Percentiles rank a stretch among this genome's conserved stretches.
Evolutionary conservation across 2,888 invertebrate species (phyloP).

Genomic region (Muschampia plurimacula): DNA sequence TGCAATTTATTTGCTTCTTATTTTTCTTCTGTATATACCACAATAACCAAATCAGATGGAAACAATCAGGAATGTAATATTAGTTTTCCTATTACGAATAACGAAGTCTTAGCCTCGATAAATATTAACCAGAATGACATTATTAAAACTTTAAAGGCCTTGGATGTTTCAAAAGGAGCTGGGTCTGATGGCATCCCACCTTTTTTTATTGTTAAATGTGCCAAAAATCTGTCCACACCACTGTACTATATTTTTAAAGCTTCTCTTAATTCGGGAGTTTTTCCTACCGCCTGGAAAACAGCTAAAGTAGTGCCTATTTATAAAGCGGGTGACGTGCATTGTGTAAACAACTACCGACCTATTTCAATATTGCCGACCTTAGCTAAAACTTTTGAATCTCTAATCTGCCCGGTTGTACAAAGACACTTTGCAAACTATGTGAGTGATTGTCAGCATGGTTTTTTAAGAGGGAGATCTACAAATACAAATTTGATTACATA

Average conservation of each 20-base stretch:
- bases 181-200: conserved; percentile 4
- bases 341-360: conserved; percentile 38
- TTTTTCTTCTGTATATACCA: neutral
- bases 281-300: conserved; percentile 41
- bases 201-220: neutral
- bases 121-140: neutral
- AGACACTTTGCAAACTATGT: conserved; percentile 33
- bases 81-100: neutral
- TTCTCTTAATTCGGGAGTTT: conserved; percentile 38
- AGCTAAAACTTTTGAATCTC: conserved; percentile 40
- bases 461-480: conserved; percentile 39
- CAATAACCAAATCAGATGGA: neutral
- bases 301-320: conserved; percentile 39
- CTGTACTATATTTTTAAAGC: conserved; percentile 37
- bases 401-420: conserved; percentile 38
- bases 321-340: conserved; percentile 39
- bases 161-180: neutral
- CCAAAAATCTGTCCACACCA: neutral
- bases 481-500: conserved; percentile 35
- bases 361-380: conserved; percentile 39
- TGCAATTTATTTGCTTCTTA: neutral
- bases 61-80: neutral
- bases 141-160: neutral
- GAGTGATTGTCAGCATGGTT: conserved; percentile 42
- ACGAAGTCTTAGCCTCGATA: neutral